Base-by-base conservation (phyloP, 2,888 invertebrate genomes). In the Microctonus hyperodae region DNA sequence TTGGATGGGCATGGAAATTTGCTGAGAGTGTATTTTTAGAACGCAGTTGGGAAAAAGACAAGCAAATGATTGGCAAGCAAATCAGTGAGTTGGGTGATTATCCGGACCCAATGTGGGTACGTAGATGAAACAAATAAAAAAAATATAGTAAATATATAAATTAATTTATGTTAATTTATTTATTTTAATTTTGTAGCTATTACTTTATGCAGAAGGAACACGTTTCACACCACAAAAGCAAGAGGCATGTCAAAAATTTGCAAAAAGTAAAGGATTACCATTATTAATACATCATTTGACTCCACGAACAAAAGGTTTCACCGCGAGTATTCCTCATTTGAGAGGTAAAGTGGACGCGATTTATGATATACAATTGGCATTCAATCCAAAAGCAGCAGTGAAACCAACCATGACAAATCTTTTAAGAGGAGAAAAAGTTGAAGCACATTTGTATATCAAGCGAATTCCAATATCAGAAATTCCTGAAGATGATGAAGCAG, bases 1-100 rank as follows among this genome's bases (percentile, higher is more conserved):
- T 97, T 75, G 97, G 97, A 37, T 98, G 97, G 97, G 92, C 93
- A 77, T 98, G 97, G 96, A 94, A 95, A 86, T 95, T 96, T 83
- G 93, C 94, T 0, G 97, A 97, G 83, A 94, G 94, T 85, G 94
- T 97, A 70, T 97, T 97, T 85, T 88, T 98, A 67, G 95, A 96
- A 83, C 88, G 97, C 75, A 93, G 92, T 73, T 97, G 92, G 88
- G 93, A 95, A 64, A 94, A 95, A 84, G 98, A 98, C 84, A 93
- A 90, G 82, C 90, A 91, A 78, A 91, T 90, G 69, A 93, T 98
- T 75, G 89, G 90, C 71, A 86, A 86, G 50, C 95, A 96, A 85
- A 89, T 97, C 69, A 88, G 88, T 71, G 91, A 93, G 84, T 87
- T 97, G 55, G 90, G 90, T 70, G 92, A 95, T 76, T 96, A 96